A percentile compares a stretch with the other conserved stretches of the same genome.
Conservation (phyloP, 2,888 invertebrate genomes). For the Sphinx pinastri region DNA sequence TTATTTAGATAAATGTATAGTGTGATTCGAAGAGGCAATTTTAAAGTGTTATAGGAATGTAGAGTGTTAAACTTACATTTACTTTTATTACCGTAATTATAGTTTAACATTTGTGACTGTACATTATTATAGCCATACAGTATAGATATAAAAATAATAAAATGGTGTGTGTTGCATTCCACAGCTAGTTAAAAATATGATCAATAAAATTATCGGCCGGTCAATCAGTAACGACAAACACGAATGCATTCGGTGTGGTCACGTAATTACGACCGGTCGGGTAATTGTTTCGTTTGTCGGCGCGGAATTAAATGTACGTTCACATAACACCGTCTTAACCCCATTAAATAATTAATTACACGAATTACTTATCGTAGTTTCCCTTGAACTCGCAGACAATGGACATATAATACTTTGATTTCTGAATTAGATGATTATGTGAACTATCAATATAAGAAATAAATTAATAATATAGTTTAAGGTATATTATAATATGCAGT, state of each 20-base stretch:
- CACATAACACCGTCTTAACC: constrained; percentile 6
- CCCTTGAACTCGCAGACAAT: too few species aligned
- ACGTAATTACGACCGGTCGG: constrained; percentile 20
- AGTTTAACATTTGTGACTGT: background rate
- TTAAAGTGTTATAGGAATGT: too few species aligned
- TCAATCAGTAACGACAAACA: constrained; percentile 22
- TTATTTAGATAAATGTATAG: too few species aligned
- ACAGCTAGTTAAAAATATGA: constrained; percentile 17
- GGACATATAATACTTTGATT: too few species aligned
- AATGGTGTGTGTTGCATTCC: background rate
- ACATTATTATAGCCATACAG: background rate
- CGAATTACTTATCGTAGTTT: too few species aligned
- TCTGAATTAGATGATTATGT: too few species aligned
- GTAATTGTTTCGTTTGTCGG: constrained; percentile 22
- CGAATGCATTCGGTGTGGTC: constrained; percentile 21
- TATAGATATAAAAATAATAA: background rate
- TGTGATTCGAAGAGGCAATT: too few species aligned
- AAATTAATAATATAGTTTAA: too few species aligned
- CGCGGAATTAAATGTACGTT: constrained; percentile 4
- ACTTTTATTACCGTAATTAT: background rate
- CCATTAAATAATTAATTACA: too few species aligned
- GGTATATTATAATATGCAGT: too few species aligned
- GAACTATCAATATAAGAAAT: too few species aligned
- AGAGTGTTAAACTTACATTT: too few species aligned
- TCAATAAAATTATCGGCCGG: constrained; percentile 16